Conservation (phyloP, 2,888 invertebrate genomes). For the Microchrysa polita region DNA sequence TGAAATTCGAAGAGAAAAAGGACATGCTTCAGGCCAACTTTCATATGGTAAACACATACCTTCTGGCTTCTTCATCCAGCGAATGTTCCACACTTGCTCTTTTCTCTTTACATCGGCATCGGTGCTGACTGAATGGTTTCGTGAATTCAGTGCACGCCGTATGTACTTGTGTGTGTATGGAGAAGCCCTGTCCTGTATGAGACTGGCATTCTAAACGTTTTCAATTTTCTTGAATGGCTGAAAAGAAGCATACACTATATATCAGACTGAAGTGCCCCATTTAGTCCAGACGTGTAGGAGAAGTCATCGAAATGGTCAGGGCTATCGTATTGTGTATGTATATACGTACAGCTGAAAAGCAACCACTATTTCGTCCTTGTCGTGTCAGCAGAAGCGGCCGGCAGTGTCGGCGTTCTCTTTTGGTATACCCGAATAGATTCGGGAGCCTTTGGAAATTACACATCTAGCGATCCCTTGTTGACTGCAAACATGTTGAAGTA, state of each 20-base stretch:
- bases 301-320: not conserved
- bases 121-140: no score
- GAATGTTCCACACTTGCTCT: no score
- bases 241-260: constrained; percentile 43
- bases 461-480: no score
- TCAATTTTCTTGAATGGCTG: constrained; percentile 48
- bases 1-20: constrained; percentile 22
- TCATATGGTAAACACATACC: not conserved
- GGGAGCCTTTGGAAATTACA: no score
- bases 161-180: not conserved
- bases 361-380: not conserved
- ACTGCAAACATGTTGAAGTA: not conserved
- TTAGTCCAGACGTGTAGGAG: constrained; percentile 35
- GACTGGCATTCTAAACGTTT: constrained; percentile 38
- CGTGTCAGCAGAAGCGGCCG: no score
- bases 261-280: constrained; percentile 44
- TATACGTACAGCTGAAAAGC: not conserved
- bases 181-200: no score
- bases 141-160: not conserved
- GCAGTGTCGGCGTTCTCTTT: no score
- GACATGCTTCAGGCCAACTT: constrained; percentile 26
- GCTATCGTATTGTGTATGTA: no score
- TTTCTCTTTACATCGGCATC: no score
- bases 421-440: no score
- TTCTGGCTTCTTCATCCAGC: no score